phyloP scores from a whole-genome alignment of 2,888 invertebrate genomes.

The Mimachlamys varia region DNA sequence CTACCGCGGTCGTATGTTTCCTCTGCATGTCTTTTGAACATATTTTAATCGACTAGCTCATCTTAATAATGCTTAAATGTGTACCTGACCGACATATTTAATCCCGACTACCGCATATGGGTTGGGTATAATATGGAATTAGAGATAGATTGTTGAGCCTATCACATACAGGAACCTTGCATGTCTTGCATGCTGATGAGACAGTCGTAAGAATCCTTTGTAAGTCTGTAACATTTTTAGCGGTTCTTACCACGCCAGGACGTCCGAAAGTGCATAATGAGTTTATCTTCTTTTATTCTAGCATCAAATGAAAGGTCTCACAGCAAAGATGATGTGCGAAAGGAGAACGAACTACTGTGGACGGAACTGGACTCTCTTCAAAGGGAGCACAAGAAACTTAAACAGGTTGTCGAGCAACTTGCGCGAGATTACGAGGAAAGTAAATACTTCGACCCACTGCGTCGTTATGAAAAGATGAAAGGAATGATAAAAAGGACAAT shows the following conservation, averaged over 20 bases:
- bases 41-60: neutral
- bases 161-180: neutral
- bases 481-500: slow-evolving; percentile 93
- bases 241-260: neutral
- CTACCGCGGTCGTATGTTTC: neutral
- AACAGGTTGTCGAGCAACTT: slow-evolving; percentile 74
- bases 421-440: slow-evolving; percentile 93
- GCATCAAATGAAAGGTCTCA: neutral
- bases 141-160: neutral
- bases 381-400: slow-evolving; percentile 73
- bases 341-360: slow-evolving; percentile 72
- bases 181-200: neutral
- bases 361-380: slow-evolving; percentile 68
- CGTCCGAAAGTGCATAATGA: neutral
- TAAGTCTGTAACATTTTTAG: neutral
- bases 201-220: neutral
- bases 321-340: slow-evolving; percentile 64
- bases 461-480: slow-evolving; percentile 97
- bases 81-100: neutral
- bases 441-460: slow-evolving; percentile 96
- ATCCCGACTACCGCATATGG: neutral
- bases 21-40: neutral
- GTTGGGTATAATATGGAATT: neutral
- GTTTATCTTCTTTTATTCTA: slow-evolving; percentile 14
- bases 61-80: neutral